Conservation (phyloP, 2,888 invertebrate genomes). For the Strigamia crassipes region DNA sequence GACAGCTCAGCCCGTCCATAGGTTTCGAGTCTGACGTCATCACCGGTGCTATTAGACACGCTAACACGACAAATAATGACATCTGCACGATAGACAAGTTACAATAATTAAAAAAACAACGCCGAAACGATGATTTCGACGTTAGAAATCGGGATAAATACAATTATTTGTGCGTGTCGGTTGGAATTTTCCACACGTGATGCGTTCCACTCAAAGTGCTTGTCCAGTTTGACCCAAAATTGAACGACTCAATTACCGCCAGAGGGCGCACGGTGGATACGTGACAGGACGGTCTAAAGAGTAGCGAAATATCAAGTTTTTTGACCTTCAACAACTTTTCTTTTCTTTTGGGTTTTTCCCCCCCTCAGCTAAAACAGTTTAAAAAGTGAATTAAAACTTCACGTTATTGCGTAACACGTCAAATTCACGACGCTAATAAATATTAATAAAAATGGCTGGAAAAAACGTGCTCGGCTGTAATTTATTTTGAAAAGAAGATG, state of each 20-base stretch:
- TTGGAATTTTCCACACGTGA: background rate
- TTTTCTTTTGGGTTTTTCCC: background rate
- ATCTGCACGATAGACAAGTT: no score
- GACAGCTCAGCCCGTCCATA: conserved; percentile 36
- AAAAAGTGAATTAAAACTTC: no score
- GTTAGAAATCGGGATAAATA: no score
- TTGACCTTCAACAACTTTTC: conserved; percentile 10
- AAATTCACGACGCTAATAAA: no score
- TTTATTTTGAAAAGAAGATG: no score
- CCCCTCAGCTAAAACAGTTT: background rate
- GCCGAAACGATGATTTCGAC: no score
- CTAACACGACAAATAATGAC: background rate
- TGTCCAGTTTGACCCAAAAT: conserved; percentile 10
- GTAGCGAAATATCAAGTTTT: background rate
- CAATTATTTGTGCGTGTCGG: background rate
- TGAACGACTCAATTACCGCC: conserved; percentile 15
- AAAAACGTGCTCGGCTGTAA: no score
- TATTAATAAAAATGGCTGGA: no score
- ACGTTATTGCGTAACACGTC: no score
- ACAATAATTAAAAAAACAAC: no score
- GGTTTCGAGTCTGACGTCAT: conserved; percentile 38
- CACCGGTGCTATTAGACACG: background rate
- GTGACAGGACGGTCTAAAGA: background rate
- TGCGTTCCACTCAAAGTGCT: background rate
- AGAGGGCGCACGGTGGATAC: background rate